phyloP scores from a whole-genome alignment of 2,113 vertebrate genomes.

The human (Homo sapiens) region DNA sequence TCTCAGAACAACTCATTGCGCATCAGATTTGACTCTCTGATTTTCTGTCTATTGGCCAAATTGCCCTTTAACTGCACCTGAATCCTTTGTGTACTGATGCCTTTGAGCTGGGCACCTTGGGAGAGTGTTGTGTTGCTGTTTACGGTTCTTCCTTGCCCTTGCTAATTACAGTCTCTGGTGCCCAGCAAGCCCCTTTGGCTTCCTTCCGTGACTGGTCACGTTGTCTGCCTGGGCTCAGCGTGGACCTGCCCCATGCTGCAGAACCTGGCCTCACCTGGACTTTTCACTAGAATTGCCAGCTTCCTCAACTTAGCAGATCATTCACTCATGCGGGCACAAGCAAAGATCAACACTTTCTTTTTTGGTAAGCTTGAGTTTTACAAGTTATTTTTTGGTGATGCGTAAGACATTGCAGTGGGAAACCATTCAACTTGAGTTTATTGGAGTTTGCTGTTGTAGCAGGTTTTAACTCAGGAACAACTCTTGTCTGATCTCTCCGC shows the following conservation, averaged over 20 bases:
- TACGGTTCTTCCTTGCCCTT: background rate
- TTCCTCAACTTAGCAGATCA: background rate
- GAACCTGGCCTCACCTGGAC: background rate
- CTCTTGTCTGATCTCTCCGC: slow-evolving; percentile 22
- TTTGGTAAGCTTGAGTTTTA: background rate
- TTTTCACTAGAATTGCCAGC: background rate
- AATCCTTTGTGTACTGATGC: background rate
- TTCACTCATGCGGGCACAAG: background rate
- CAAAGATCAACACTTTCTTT: background rate
- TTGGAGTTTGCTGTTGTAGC: slow-evolving; percentile 49
- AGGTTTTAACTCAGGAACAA: slow-evolving; percentile 81
- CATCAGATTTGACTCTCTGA: background rate
- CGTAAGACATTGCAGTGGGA: slow-evolving; percentile 27
- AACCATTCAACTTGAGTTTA: background rate
- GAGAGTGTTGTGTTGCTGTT: background rate
- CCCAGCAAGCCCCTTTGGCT: background rate
- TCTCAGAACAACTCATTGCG: background rate
- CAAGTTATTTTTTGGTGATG: background rate
- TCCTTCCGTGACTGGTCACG: background rate
- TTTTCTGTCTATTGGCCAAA: rapidly evolving
- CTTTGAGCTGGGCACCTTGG: background rate
- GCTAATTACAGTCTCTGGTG: background rate
- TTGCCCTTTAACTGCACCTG: background rate
- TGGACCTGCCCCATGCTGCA: background rate
- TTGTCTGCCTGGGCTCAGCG: background rate